Evolutionary conservation across 2,888 invertebrate species (phyloP).

Genomic region (Eupeodes luniger): DNA sequence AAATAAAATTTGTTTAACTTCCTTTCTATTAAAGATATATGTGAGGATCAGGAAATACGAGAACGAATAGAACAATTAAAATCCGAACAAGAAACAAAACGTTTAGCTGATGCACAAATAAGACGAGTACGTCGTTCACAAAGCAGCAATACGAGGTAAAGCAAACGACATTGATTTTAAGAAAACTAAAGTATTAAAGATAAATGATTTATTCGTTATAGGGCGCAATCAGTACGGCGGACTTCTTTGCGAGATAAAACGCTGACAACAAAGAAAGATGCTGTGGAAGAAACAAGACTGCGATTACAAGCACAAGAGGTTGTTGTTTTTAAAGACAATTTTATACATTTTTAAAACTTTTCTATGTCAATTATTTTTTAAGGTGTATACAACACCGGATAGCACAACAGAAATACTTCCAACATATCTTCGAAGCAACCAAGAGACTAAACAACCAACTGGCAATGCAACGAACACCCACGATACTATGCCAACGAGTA

Average conservation of each 20-base stretch:
- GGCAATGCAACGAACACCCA: slow-evolving; percentile 67
- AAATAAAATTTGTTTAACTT: not conserved
- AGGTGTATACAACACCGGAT: slow-evolving; percentile 81
- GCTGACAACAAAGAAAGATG: slow-evolving; percentile 96
- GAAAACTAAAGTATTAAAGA: not conserved
- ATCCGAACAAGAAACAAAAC: slow-evolving; percentile 94
- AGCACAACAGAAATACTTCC: slow-evolving; percentile 79
- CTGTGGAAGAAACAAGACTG: slow-evolving; percentile 94
- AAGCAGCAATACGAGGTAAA: slow-evolving; percentile 87
- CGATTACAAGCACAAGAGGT: slow-evolving; percentile 88
- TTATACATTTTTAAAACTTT: not conserved
- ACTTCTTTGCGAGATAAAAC: slow-evolving; percentile 97
- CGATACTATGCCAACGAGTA: slow-evolving; percentile 68
- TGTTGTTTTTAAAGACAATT: slow-evolving; percentile 71
- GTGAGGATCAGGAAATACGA: slow-evolving; percentile 97
- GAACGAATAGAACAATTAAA: slow-evolving; percentile 94
- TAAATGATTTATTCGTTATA: slow-evolving; percentile 71
- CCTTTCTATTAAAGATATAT: slow-evolving; percentile 89
- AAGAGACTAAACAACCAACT: slow-evolving; percentile 63
- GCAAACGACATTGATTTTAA: too few relatives aligned
- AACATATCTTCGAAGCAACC: slow-evolving; percentile 75
- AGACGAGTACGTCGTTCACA: slow-evolving; percentile 89
- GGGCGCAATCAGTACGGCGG: slow-evolving; percentile 96
- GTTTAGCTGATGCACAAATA: slow-evolving; percentile 85
- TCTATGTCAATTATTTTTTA: not conserved